phyloP scores from a whole-genome alignment of 2,113 vertebrate genomes.

The Thryonomys swinderianus region DNA sequence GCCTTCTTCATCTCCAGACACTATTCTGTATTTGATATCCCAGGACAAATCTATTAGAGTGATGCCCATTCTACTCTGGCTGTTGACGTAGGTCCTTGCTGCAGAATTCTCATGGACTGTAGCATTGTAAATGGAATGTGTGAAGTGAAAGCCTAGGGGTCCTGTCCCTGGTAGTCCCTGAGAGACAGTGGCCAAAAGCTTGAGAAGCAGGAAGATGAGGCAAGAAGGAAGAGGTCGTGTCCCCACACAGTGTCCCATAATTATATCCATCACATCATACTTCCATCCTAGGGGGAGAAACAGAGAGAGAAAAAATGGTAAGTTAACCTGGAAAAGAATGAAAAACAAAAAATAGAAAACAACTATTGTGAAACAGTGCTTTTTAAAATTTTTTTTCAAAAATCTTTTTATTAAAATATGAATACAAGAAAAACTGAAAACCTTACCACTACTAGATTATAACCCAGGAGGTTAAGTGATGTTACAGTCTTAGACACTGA shows the following conservation, averaged over 20 bases:
- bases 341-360: not conserved
- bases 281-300: slow-evolving; percentile 87
- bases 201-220: slow-evolving; percentile 89
- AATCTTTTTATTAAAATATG: not conserved
- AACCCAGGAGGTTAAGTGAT: not conserved
- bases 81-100: slow-evolving; percentile 96
- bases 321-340: slow-evolving; percentile 48
- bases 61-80: slow-evolving; percentile 96
- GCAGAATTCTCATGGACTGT: slow-evolving; percentile 97
- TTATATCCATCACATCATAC: slow-evolving; percentile 94
- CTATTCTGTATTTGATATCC: slow-evolving; percentile 98
- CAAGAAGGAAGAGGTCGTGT: slow-evolving; percentile 87
- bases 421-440: not conserved
- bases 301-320: slow-evolving; percentile 44
- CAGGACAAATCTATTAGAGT: slow-evolving; percentile 92
- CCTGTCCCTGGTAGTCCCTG: slow-evolving; percentile 86
- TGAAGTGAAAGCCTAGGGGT: slow-evolving; percentile 92
- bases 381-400: not conserved
- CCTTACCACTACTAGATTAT: not conserved
- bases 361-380: not conserved
- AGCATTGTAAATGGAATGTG: slow-evolving; percentile 93
- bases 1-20: slow-evolving; percentile 97
- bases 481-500: not conserved
- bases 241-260: slow-evolving; percentile 93
- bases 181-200: slow-evolving; percentile 86